These are phyloP conservation scores for Myotis pilosus DNA, from an alignment of 2,797 vertebrate genomes.

Conservation along the genomic window DNA sequence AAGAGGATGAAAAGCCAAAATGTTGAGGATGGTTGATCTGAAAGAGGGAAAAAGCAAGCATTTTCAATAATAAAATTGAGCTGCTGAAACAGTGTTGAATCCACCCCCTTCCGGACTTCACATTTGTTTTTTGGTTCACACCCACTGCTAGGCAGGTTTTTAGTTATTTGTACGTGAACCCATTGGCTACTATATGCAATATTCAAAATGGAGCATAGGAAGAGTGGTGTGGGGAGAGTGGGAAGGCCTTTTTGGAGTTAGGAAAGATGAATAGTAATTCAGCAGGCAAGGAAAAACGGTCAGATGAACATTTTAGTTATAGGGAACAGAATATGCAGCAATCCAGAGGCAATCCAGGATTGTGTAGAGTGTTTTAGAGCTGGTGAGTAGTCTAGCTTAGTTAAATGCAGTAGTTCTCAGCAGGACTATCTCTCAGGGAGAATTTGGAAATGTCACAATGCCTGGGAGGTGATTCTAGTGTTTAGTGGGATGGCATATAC, in stretches of 20 bases:
- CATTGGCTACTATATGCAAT: neutral
- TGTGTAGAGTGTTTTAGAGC: neutral
- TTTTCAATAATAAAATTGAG: neutral
- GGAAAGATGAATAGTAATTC: neutral
- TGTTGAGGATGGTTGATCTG: neutral
- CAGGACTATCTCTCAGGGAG: neutral
- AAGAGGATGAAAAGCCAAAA: neutral
- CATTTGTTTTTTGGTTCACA: slow-evolving; percentile 5
- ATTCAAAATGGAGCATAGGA: neutral
- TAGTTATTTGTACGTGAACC: neutral
- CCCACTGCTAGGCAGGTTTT: neutral
- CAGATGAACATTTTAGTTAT: neutral
- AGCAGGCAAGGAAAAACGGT: neutral
- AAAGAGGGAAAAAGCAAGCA: neutral
- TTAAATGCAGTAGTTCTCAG: neutral
- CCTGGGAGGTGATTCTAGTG: neutral
- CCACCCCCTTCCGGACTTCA: neutral
- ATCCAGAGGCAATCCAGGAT: neutral
- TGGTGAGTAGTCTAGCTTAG: neutral
- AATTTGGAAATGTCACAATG: neutral
- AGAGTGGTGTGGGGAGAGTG: neutral
- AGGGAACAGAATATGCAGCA: neutral
- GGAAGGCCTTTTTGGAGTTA: neutral
- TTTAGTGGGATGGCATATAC: neutral
- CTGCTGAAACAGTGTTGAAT: neutral